These are phyloP conservation scores for Eumeta japonica DNA, from an alignment of 1,140 invertebrate genomes.

Conservation along the genomic window DNA sequence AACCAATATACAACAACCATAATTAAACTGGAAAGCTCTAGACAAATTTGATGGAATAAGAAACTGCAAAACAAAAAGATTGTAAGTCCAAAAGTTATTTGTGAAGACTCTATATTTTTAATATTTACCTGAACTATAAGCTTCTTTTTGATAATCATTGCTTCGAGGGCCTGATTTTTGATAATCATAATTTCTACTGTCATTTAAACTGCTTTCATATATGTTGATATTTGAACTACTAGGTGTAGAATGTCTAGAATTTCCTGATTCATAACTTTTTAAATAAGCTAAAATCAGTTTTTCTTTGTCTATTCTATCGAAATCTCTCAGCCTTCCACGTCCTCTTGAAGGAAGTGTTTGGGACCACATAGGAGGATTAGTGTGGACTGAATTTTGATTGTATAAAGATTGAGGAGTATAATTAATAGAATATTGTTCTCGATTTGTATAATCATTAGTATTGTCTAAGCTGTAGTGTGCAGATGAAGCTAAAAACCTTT, in stretches of 20 bases:
- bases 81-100: no score
- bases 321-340: slow-evolving; percentile 43
- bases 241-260: slow-evolving; percentile 49
- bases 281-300: slow-evolving; percentile 45
- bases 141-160: no score
- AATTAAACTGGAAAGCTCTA: no score
- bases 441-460: slow-evolving; percentile 39
- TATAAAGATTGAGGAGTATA: slow-evolving; percentile 23
- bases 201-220: no score
- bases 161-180: no score
- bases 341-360: slow-evolving; percentile 52
- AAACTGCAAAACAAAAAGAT: no score
- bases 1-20: no score
- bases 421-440: slow-evolving; percentile 28
- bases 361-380: slow-evolving; percentile 40
- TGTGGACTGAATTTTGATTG: slow-evolving; percentile 28
- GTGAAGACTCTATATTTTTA: no score
- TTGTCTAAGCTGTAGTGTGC: slow-evolving; percentile 46
- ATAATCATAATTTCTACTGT: no score
- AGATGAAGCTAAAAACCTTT: slow-evolving; percentile 51
- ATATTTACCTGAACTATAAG: no score
- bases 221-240: no score
- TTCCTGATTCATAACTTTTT: slow-evolving; percentile 43
- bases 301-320: slow-evolving; percentile 49
- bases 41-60: no score